Percentiles rank a stretch among this genome's conserved stretches.
Evolutionary conservation across 2,797 vertebrate genomes (phyloP).

Genomic region (Macroramphosus scolopax): DNA sequence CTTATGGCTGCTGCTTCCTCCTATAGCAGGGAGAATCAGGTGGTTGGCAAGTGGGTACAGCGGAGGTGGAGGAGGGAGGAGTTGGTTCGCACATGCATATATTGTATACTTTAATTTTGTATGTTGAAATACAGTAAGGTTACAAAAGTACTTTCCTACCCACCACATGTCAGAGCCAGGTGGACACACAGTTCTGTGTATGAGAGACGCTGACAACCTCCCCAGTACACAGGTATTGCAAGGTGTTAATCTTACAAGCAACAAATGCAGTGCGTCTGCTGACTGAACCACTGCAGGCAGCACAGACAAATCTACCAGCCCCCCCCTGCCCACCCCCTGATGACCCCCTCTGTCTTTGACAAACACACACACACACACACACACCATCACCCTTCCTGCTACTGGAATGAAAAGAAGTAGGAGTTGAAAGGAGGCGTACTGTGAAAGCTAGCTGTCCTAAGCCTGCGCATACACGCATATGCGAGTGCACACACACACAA

Average conservation of each 20-base stretch:
- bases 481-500: constrained; percentile 21
- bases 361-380: constrained; percentile 34
- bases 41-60: no score
- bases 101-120: no score
- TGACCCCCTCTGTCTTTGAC: constrained; percentile 17
- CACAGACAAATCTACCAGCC: constrained; percentile 14
- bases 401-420: constrained; percentile 45
- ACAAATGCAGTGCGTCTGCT: constrained; percentile 44
- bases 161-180: no score
- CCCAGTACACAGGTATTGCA: constrained; percentile 19
- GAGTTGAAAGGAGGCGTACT: constrained; percentile 43
- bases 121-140: no score
- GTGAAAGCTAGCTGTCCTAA: constrained; percentile 46
- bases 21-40: no score
- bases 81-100: no score
- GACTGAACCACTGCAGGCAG: constrained; percentile 32
- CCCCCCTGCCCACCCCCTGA: not conserved
- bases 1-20: no score
- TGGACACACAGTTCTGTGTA: no score
- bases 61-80: no score
- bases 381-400: constrained; percentile 41
- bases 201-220: not conserved
- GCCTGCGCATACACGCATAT: constrained; percentile 7
- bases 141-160: no score
- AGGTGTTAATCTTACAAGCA: constrained; percentile 48